Evolutionary conservation across 2,797 vertebrate genomes (phyloP).

Genomic region (Cossypha heuglini): DNA sequence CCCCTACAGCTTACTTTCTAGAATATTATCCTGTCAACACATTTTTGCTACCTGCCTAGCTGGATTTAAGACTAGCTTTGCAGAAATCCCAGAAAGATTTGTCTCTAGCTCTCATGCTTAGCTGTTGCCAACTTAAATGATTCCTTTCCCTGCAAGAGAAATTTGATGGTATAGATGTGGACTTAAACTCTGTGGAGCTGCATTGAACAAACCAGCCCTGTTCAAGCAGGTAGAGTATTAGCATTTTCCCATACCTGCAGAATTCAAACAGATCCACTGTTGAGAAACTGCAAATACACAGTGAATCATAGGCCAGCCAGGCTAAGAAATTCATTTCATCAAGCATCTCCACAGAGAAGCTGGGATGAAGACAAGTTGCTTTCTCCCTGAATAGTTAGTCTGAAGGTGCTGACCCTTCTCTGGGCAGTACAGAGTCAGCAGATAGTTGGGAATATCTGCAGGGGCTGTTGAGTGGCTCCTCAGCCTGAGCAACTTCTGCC

Average conservation of each 20-base stretch:
- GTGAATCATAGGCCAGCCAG: not conserved
- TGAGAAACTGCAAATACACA: not conserved
- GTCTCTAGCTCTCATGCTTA: not conserved
- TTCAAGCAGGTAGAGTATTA: not conserved
- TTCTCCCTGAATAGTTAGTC: not conserved
- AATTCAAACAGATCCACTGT: not conserved
- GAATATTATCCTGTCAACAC: not conserved
- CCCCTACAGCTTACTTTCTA: not conserved
- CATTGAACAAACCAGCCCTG: not conserved
- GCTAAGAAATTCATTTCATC: not conserved
- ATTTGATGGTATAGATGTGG: not conserved
- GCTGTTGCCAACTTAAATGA: not conserved
- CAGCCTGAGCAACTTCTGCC: not conserved
- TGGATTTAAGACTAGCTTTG: not conserved
- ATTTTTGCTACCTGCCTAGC: not conserved
- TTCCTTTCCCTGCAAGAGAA: not conserved
- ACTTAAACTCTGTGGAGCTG: not conserved
- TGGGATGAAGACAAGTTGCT: not conserved
- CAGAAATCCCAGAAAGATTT: not conserved
- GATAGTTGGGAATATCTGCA: not conserved
- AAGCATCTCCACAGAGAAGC: not conserved
- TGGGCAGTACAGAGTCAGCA: not conserved
- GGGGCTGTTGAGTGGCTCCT: not conserved
- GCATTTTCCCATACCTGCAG: not conserved
- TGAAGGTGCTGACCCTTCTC: not conserved